phyloP scores from a whole-genome alignment of 2,888 invertebrate species.

The Sipha maydis region DNA sequence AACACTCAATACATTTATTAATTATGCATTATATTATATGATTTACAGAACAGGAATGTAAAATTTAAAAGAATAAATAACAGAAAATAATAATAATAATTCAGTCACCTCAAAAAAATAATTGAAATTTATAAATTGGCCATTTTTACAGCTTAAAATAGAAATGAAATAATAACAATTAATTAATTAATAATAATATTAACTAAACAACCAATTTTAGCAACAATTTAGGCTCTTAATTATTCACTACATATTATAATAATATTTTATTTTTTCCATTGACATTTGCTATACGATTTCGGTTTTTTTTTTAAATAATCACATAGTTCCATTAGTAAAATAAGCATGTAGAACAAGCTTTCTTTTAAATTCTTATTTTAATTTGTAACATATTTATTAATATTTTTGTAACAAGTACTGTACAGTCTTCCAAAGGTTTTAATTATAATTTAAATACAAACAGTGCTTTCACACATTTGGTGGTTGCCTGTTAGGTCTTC shows the following conservation, averaged over 20 bases:
- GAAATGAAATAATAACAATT: constrained; percentile 17
- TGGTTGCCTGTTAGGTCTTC: constrained; percentile 67
- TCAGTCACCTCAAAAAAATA: constrained; percentile 32
- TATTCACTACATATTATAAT: not conserved
- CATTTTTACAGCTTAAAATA: constrained; percentile 19
- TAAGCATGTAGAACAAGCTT: not conserved
- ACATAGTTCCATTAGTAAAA: not conserved
- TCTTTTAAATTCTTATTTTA: not conserved
- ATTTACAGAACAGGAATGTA: constrained; percentile 49
- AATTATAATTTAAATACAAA: constrained; percentile 21
- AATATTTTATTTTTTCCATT: not conserved
- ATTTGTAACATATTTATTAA: not conserved
- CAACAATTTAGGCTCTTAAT: not conserved
- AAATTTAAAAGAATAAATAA: constrained; percentile 52
- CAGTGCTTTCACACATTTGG: constrained; percentile 42
- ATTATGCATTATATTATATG: not conserved
- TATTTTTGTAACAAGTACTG: constrained; percentile 33
- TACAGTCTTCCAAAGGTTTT: constrained; percentile 53
- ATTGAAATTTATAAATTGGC: constrained; percentile 2
- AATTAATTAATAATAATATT: constrained; percentile 28
- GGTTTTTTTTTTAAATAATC: not conserved
- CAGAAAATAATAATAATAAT: constrained; percentile 10
- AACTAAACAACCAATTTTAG: constrained; percentile 4
- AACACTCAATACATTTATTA: constrained; percentile 22
- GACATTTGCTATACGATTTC: constrained; percentile 3